These are phyloP conservation scores for Willisornis vidua DNA, from an alignment of 2,113 vertebrate species.

Conservation along the genomic window DNA sequence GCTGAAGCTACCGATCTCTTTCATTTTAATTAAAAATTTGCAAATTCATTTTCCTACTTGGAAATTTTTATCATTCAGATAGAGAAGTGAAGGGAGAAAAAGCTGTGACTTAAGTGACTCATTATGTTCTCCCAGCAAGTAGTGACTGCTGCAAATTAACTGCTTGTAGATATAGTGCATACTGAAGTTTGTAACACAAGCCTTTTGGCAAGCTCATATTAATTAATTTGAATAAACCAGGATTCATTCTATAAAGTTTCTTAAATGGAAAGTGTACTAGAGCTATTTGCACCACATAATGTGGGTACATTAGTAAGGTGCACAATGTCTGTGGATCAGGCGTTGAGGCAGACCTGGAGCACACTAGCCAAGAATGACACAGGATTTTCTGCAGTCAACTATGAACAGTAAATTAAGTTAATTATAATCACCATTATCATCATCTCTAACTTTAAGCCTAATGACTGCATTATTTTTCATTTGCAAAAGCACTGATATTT, in stretches of 20 bases:
- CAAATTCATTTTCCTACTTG: background rate
- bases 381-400: background rate
- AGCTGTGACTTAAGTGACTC: background rate
- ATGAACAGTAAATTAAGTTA: background rate
- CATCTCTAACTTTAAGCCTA: background rate
- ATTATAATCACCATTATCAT: background rate
- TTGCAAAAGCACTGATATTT: background rate
- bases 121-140: background rate
- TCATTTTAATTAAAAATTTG: background rate
- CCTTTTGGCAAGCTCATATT: background rate
- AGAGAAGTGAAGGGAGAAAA: fast-evolving
- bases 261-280: background rate
- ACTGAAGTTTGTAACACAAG: background rate
- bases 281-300: background rate
- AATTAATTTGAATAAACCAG: background rate
- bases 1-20: background rate
- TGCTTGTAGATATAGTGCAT: background rate
- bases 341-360: background rate
- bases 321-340: background rate
- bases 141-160: background rate
- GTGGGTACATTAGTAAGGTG: too few relatives aligned
- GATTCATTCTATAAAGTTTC: background rate
- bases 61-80: background rate
- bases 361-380: background rate
- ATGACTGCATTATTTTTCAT: background rate